Evolutionary conservation across 2,113 vertebrate genomes (phyloP), one percentile per base, ranked within the genome.

Genomic region (Noturus placidus): DNA sequence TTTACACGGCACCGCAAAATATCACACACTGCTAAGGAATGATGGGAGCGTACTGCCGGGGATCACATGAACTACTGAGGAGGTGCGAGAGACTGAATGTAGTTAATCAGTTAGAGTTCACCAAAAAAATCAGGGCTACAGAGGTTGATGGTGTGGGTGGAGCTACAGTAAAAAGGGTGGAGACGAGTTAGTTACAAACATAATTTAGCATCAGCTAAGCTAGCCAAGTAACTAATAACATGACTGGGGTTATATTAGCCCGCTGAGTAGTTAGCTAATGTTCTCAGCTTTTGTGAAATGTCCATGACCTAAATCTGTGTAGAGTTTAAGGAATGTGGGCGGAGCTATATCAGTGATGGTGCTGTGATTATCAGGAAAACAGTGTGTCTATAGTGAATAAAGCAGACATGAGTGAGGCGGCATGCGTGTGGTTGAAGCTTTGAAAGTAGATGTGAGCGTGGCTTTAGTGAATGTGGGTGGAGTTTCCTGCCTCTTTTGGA

Each of bases 401-500:
- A 1, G 25, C 76, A 78, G 5, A 15, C 5, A n/a, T 15, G 69
- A 8, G 9, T 0, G 2, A 35, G 15, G 67, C 1, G n/a, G 67
- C 11, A 30, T 6, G 30, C 1, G 19, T 72, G 69, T 38, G 33
- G 5, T 19, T 0, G 5, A 35, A 38, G 35, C 65, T 72, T 38
- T 38, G 7, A 19, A 22, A 11, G 22, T 2, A 2, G 14, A 76
- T 76, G 25, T 50, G 56, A 10, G 78, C 8, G 30, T 8, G 38
- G 17, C 30, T 35, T 38, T 3, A 2, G 83, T 35, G 42, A 17
- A 13, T 38, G 70, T 33, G 22, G 1, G 67, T 33, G 35, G 50
- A 46, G 77, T 72, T 3, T 61, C 94, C 91, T 94, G 95, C 96
- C 96, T 97, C 91, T 97, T 99, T 87, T 98, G 97, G 91, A 98